Conservation (phyloP, 1,140 invertebrate genomes). For the Condylostylus longicornis region DNA sequence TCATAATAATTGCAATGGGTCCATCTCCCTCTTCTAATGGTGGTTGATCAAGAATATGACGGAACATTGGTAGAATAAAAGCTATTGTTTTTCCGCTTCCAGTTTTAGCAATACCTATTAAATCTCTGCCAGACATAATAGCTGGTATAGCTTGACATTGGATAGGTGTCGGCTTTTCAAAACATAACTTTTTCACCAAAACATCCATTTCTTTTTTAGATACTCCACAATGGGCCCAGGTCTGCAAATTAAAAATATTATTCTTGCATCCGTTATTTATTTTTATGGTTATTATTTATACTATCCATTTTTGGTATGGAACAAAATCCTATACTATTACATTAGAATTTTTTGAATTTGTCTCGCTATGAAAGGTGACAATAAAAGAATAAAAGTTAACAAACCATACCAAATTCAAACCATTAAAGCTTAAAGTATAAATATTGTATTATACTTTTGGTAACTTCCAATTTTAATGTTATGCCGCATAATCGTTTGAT, state of each 20-base stretch:
- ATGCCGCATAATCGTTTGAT: too few relatives aligned
- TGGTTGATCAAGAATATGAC: constrained; percentile 92
- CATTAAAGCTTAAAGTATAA: too few relatives aligned
- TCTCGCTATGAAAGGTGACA: too few relatives aligned
- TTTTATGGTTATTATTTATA: too few relatives aligned
- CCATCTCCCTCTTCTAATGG: constrained; percentile 89
- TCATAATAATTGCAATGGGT: constrained; percentile 93
- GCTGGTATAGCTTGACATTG: constrained; percentile 96
- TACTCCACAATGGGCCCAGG: constrained; percentile 97
- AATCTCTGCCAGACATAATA: constrained; percentile 93
- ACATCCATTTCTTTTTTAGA: constrained; percentile 92
- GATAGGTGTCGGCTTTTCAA: constrained; percentile 97
- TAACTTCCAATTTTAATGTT: too few relatives aligned
- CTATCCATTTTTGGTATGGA: too few relatives aligned
- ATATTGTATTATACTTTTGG: too few relatives aligned
- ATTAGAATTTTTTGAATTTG: too few relatives aligned
- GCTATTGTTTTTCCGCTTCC: constrained; percentile 98
- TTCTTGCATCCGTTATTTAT: too few relatives aligned
- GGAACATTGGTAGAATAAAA: constrained; percentile 95
- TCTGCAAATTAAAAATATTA: constrained; percentile 26
- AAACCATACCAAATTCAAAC: too few relatives aligned
- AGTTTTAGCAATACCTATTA: constrained; percentile 99
- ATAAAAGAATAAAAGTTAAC: too few relatives aligned
- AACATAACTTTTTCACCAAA: constrained; percentile 80
- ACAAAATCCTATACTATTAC: too few relatives aligned